A percentile compares a stretch with the other conserved stretches of the same genome.
phyloP scores from a whole-genome alignment of 30 jellyfish, hydroid and myxozoan genomes.

The Pseudorhiza aurosa region DNA sequence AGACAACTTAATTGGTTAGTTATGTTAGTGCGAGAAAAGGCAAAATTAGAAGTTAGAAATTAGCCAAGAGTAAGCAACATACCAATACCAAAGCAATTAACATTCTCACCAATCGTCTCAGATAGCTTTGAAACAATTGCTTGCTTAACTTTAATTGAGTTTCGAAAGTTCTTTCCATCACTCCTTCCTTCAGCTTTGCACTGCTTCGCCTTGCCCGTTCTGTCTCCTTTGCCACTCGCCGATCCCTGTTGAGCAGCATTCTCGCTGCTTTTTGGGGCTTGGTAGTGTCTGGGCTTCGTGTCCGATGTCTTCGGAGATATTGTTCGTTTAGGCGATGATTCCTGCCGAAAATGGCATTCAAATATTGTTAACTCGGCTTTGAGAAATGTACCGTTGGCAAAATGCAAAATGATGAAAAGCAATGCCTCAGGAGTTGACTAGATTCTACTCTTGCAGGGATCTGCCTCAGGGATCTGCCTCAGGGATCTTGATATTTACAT shows the following conservation, averaged over 20 bases:
- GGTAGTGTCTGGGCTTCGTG: background rate
- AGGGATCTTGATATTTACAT: no score
- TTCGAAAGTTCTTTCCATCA: slow-evolving; percentile 28
- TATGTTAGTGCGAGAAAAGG: no score
- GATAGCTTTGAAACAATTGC: slow-evolving; percentile 84
- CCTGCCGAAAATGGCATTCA: slow-evolving; percentile 10
- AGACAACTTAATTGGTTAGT: no score
- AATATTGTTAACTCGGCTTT: no score
- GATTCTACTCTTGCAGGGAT: no score
- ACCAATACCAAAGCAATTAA: slow-evolving; percentile 75
- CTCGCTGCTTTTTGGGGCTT: background rate
- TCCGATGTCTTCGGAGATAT: background rate
- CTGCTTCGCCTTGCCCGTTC: slow-evolving; percentile 37
- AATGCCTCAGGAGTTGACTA: no score
- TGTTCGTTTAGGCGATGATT: slow-evolving; percentile 3
- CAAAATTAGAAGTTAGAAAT: background rate
- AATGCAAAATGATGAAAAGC: no score
- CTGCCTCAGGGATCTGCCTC: no score
- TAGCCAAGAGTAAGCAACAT: slow-evolving; percentile 31
- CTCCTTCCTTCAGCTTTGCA: slow-evolving; percentile 37
- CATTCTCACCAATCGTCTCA: slow-evolving; percentile 84
- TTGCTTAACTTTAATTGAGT: slow-evolving; percentile 68
- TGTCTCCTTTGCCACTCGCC: slow-evolving; percentile 1
- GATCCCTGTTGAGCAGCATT: background rate
- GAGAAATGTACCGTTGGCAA: no score